Evolutionary conservation across 2,797 vertebrate species (phyloP).

Genomic region (Periophthalmus magnuspinnatus): DNA sequence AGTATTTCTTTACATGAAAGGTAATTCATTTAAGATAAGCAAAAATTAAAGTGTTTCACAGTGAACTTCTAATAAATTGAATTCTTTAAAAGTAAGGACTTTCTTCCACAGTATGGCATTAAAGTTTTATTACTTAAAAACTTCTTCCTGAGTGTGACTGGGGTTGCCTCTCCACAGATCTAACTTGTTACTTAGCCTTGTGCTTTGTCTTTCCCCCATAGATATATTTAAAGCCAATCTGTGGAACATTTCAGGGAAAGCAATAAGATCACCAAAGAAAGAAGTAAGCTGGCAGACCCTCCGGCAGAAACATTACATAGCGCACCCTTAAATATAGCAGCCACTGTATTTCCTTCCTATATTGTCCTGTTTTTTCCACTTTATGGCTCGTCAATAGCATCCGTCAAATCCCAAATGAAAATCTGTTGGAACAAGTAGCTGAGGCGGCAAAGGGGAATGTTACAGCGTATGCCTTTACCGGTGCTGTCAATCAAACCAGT

Average conservation of each 20-base stretch:
- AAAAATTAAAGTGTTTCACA: not conserved
- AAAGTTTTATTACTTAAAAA: too few relatives aligned
- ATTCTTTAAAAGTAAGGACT: not conserved
- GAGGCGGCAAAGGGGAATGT: constrained; percentile 49
- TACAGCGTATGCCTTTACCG: constrained; percentile 47
- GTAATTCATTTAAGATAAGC: not conserved
- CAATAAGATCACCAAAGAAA: not conserved
- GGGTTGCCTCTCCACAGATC: not conserved
- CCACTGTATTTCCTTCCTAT: not conserved
- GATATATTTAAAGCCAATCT: too few relatives aligned
- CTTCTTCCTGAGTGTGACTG: too few relatives aligned
- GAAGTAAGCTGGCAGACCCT: not conserved
- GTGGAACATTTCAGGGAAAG: not conserved
- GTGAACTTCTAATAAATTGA: not conserved
- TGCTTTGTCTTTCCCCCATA: too few relatives aligned
- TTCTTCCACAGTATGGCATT: too few relatives aligned
- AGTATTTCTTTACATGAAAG: not conserved
- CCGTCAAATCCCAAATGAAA: constrained; percentile 47
- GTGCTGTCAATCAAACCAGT: constrained; percentile 52
- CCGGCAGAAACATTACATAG: not conserved
- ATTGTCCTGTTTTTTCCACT: constrained; percentile 22
- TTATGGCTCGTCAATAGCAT: constrained; percentile 48
- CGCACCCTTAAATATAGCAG: constrained; percentile 11
- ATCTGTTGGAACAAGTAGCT: constrained; percentile 52
- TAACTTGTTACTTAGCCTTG: not conserved